phyloP scores from a whole-genome alignment of 1,140 invertebrate species.

The Sarcophaga peregrina region DNA sequence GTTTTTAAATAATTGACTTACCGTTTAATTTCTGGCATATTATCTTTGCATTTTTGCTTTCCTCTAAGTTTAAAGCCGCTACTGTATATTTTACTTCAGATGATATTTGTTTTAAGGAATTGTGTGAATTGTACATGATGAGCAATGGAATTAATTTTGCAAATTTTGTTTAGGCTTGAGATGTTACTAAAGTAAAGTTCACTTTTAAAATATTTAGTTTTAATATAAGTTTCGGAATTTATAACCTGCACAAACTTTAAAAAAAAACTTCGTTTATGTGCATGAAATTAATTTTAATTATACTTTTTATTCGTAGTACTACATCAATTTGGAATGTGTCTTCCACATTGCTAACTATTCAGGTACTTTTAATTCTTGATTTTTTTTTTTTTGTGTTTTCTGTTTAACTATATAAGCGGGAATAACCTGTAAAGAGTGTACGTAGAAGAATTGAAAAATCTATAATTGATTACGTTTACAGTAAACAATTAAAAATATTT shows the following conservation, averaged over 20 bases:
- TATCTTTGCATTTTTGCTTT: not conserved
- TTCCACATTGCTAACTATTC: not conserved
- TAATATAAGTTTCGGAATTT: not conserved
- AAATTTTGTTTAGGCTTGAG: not conserved
- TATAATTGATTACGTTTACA: slow-evolving; percentile 15
- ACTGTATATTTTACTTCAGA: not conserved
- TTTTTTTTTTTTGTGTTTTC: not conserved
- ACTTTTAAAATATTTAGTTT: not conserved
- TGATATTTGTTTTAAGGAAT: slow-evolving; percentile 18
- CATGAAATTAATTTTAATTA: not conserved
- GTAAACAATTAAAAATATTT: not conserved
- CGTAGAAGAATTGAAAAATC: not conserved
- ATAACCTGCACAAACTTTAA: not conserved
- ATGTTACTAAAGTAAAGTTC: not conserved
- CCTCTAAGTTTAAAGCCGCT: slow-evolving; percentile 9
- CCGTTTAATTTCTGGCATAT: not conserved
- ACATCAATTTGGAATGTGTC: not conserved
- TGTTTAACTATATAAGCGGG: not conserved
- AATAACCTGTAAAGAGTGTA: not conserved
- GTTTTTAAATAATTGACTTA: not conserved
- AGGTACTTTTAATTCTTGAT: not conserved
- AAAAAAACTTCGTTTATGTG: not conserved
- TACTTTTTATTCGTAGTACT: not conserved
- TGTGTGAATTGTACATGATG: not conserved
- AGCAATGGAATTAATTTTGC: not conserved